Evolutionary conservation across 2,888 invertebrate genomes (phyloP), one percentile per base, ranked within the genome.

Genomic region (Athalia rosae): DNA sequence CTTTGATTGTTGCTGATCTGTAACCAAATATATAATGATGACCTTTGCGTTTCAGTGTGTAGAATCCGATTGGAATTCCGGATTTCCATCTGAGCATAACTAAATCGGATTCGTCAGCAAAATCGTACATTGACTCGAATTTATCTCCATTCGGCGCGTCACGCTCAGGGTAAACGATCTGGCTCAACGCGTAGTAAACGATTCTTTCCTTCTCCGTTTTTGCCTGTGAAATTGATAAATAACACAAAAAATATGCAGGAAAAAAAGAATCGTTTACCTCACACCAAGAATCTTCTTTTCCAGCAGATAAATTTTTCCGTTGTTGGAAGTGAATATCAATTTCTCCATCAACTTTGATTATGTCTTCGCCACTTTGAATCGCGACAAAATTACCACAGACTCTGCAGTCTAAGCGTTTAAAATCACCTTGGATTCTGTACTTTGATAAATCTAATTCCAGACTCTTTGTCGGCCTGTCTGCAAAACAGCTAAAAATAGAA

Each of bases 11-110:
- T 63, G 58, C 74, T 71, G n/a, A 77, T 48, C 28, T 63, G 48
- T 59, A 13, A 62, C 8, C 74, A n/a, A n/a, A 13, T 73, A 62
- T 79, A 56, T 50, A 47, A 76, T 6, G n/a, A 77, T 81, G 2
- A 90, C 90, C 90, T 88, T 88, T 88, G 9, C 83, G 84, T 84
- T 90, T 90, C 8, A 89, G 79, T 0, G 88, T 88, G 78, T 89
- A 90, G 83, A 90, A 90, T 63, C 88, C 90, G 66, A 87, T 81
- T 53, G 89, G 86, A 77, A 79, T 83, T 47, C 86, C 87, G 48
- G 84, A 79, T 41, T 83, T 77, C 89, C 89, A 89, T 76, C 83
- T 81, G 59, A 85, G 41, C 13, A 78, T 84, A 48, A 85, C 80
- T 28, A 86, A 78, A 78, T 89, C 89, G 13, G 77, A 79, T 13